Conservation (phyloP, 2,888 invertebrate species). For the Ophion ellenae region DNA sequence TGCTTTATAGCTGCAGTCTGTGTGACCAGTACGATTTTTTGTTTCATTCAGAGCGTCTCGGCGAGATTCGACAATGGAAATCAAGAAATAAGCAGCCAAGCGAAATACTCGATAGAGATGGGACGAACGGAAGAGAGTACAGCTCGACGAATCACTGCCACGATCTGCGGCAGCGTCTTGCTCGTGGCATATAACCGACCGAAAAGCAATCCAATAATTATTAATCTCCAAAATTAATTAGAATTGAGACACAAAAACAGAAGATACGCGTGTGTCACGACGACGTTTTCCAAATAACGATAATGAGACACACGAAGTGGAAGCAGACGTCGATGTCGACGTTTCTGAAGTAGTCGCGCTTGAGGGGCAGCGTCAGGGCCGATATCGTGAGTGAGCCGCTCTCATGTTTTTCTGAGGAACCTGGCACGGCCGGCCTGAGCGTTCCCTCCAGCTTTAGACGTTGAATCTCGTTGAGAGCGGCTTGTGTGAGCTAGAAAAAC, state of each 20-base stretch:
- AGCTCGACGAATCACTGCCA: too few species aligned
- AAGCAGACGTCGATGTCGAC: slow-evolving; percentile 88
- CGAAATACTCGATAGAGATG: too few species aligned
- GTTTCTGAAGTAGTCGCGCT: slow-evolving; percentile 91
- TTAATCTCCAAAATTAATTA: not conserved
- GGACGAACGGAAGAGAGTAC: too few species aligned
- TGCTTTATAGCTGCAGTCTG: too few species aligned
- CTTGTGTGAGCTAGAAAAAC: slow-evolving; percentile 90
- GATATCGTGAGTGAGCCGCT: slow-evolving; percentile 90
- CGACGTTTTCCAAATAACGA: slow-evolving; percentile 91
- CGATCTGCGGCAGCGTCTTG: too few species aligned
- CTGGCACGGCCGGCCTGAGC: slow-evolving; percentile 86
- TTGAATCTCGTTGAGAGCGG: slow-evolving; percentile 94
- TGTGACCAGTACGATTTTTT: too few species aligned
- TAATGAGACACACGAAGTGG: slow-evolving; percentile 90
- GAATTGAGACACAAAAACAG: too few species aligned
- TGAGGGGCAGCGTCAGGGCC: slow-evolving; percentile 92
- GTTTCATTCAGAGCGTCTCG: too few species aligned
- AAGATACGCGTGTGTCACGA: slow-evolving; percentile 89
- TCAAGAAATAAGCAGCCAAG: too few species aligned
- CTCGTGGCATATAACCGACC: too few species aligned
- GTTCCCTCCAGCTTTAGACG: slow-evolving; percentile 93
- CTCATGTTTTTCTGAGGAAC: slow-evolving; percentile 82
- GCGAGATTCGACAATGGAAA: too few species aligned
- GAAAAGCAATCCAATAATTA: too few species aligned